A percentile compares a stretch with the other conserved stretches of the same genome.
Conservation (phyloP, 2,888 invertebrate genomes). For the Augochlorella aurata region DNA sequence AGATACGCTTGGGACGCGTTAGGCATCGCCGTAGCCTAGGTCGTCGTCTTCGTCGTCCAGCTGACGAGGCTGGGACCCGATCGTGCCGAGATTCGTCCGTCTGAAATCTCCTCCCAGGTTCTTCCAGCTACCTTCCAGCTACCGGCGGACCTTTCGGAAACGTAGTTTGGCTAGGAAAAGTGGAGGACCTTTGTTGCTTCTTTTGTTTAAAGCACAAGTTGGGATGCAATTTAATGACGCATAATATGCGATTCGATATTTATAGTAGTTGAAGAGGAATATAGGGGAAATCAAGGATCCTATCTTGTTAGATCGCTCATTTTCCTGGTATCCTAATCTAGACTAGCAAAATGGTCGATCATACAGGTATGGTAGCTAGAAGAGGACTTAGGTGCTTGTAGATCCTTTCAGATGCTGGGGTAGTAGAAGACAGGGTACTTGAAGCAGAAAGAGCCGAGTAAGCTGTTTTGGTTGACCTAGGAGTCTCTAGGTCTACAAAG, state of each 20-base stretch:
- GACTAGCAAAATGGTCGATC: too few relatives aligned
- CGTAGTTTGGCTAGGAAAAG: neutral
- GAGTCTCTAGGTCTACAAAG: neutral
- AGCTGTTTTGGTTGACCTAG: neutral
- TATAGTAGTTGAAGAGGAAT: too few relatives aligned
- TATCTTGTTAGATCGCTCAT: too few relatives aligned
- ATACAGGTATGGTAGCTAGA: too few relatives aligned
- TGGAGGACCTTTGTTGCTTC: neutral
- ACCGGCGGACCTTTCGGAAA: neutral
- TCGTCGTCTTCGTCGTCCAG: neutral
- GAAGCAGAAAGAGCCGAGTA: too few relatives aligned
- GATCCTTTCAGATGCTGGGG: too few relatives aligned
- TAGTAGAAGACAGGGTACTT: too few relatives aligned
- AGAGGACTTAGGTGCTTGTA: too few relatives aligned
- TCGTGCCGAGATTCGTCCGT: slow-evolving; percentile 7
- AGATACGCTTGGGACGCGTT: slow-evolving; percentile 25
- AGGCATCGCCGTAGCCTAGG: slow-evolving; percentile 20
- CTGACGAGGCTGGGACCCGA: slow-evolving; percentile 37
- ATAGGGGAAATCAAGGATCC: too few relatives aligned
- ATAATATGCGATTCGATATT: too few relatives aligned
- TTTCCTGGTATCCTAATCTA: too few relatives aligned
- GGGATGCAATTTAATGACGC: too few relatives aligned
- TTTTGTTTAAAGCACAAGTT: neutral
- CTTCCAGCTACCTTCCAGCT: neutral
- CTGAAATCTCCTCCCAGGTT: neutral